Base-by-base conservation (phyloP, 2,113 vertebrate species). In the Halcyon malimbica region DNA sequence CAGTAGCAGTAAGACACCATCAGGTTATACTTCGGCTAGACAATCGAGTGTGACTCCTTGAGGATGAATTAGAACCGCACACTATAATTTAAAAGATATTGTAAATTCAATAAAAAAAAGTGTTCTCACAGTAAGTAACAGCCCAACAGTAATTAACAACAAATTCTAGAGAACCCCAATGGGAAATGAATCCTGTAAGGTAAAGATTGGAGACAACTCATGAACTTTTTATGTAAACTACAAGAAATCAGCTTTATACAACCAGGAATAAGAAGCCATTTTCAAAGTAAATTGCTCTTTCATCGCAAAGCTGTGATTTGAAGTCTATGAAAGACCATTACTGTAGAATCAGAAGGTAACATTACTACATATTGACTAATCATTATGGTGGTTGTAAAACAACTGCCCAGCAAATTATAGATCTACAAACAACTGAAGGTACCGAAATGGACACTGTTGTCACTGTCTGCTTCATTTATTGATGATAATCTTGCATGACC, bases 401-500 rank as follows among this genome's bases (percentile, higher is more conserved):
- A 96, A 79, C 85, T 75, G 56, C 81, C 71, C 80, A 93, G 48
- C 88, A 95, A 97, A 95, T 97, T 95, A 94, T 77, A 90, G 94
- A 92, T 92, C 64, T 78, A 26, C 60, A 80, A 92, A 87, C 69
- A 92, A 82, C 65, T 63, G 77, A 75, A 94, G 80, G 60, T 89
- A 89, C 86, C 33, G 65, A 82, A 92, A 90, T 26, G 57, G 92
- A 90, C 79, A 51, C 79, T 83, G 64, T 87, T 96, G 94, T 96
- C 96, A 96, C 85, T 94, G 48, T 89, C 59, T 96, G 76, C 60
- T 96, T 97, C 80, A n/a, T 93, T 23, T 89, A 90, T 94, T 94
- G 96, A 93, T 94, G 80, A 84, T 95, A 90, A 96, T 96, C 90
- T 96, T 84, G 69, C 5, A 5, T 96, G 95, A 96, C 94, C 92